Base-by-base conservation (phyloP, 2,797 vertebrate genomes). In the Smutsia temminckii region DNA sequence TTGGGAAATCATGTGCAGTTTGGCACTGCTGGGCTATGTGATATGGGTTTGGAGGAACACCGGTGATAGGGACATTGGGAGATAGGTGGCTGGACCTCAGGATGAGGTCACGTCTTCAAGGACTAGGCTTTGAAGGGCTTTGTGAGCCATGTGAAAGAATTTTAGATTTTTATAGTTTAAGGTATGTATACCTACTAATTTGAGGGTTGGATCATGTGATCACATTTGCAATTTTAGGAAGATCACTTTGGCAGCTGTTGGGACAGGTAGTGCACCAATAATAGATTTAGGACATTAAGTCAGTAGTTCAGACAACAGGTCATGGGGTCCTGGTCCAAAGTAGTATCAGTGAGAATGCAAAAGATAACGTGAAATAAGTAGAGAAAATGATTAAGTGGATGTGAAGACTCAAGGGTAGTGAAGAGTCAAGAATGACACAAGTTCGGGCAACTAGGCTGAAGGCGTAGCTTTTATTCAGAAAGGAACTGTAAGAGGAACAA, bases 171-270 rank as follows among this genome's bases (percentile, higher is more conserved):
- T 78, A 63, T 75, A 34, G 34, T 75, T 34, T 92, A 84, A 94
- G 40, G 5, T 17, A 77, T 53, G 2, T 42, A 66, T 37, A n/a
- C 11, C 7, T 71, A 49, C 23, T 57, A 34, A 71, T 85, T 88
- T 74, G 66, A 90, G 85, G 40, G n/a, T 83, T 93, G 78, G 34
- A 6, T 91, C 20, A 79, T 75, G 9, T 9, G 69, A 86, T 94
- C 49, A 53, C 3, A 81, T 92, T 85, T 77, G 3, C 49, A 53
- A 12, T 69, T 46, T 68, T 69, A 75, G 18, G 68, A 89, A 69
- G 53, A 81, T 85, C 18, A 34, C 6, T 72, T 59, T 89, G 37
- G 34, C 27, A 89, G 23, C 81, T 59, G 3, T 75, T 89, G 81
- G 32, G 29, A 46, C 29, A 57, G 49, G 25, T 10, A 14, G n/a